Evolutionary conservation across 2,113 vertebrate species (phyloP).

Genomic region (Paradisaea rubra): DNA sequence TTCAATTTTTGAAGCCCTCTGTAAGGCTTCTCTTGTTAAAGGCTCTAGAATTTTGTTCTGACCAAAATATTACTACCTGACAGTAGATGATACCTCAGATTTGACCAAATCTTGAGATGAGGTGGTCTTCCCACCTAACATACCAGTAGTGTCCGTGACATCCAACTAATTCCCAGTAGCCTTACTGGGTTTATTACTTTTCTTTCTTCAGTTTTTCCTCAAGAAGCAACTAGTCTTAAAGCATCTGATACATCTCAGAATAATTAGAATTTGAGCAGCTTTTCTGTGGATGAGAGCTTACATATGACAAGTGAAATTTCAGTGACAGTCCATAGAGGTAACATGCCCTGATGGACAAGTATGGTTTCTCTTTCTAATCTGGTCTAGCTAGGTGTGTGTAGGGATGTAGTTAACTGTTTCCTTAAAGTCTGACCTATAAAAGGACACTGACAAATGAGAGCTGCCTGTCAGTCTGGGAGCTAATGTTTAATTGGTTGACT

Average conservation of each 20-base stretch:
- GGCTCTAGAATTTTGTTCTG: not conserved
- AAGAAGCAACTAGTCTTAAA: not conserved
- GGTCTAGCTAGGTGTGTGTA: not conserved
- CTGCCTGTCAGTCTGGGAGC: not conserved
- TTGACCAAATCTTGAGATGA: not conserved
- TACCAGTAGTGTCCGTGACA: not conserved
- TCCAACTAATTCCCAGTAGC: not conserved
- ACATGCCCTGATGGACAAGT: not conserved
- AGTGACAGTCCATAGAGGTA: not conserved
- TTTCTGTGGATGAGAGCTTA: not conserved
- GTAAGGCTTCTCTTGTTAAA: not conserved
- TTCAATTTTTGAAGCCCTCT: not conserved
- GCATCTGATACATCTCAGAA: not conserved
- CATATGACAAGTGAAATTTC: not conserved
- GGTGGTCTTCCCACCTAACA: not conserved
- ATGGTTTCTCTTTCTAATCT: not conserved
- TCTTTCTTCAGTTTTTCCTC: not conserved
- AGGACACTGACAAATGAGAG: not conserved
- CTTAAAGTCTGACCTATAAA: not conserved
- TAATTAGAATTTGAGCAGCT: not conserved
- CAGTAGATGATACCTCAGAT: not conserved
- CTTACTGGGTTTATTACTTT: not conserved
- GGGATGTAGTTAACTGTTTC: not conserved
- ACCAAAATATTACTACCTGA: not conserved
- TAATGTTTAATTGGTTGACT: not conserved